Evolutionary conservation across 2,113 vertebrate species (phyloP).

Genomic region (Sula dactylatra): DNA sequence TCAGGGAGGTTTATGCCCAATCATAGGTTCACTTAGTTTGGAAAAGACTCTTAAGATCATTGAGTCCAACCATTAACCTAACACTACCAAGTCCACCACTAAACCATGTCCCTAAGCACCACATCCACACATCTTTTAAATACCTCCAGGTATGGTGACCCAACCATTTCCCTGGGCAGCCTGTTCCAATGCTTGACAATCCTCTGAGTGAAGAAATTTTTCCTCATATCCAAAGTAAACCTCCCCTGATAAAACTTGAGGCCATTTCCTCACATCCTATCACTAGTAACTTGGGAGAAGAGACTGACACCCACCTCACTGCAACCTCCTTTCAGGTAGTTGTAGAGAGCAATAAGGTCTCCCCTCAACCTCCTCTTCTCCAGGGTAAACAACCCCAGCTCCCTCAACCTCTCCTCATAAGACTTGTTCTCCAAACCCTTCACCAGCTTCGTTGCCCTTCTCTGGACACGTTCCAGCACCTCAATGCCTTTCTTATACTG

Average conservation of each 20-base stretch:
- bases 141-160: neutral
- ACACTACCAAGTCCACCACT: neutral
- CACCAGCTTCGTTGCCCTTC: neutral
- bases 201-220: neutral
- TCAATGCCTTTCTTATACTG: neutral
- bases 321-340: neutral
- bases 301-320: rapidly evolving
- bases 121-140: neutral
- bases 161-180: neutral
- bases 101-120: neutral
- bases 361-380: neutral
- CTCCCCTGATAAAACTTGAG: neutral
- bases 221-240: neutral
- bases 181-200: neutral
- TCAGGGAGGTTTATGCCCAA: neutral
- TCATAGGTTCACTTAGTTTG: neutral
- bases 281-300: neutral
- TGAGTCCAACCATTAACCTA: neutral
- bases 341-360: neutral
- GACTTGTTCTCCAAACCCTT: neutral
- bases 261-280: neutral
- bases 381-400: no score
- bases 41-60: neutral
- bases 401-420: neutral
- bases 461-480: rapidly evolving